Percentiles rank a stretch among this genome's conserved stretches.
These are phyloP conservation scores for Drosophila rellima DNA, from an alignment of 2,888 invertebrate species.

Conservation along the genomic window DNA sequence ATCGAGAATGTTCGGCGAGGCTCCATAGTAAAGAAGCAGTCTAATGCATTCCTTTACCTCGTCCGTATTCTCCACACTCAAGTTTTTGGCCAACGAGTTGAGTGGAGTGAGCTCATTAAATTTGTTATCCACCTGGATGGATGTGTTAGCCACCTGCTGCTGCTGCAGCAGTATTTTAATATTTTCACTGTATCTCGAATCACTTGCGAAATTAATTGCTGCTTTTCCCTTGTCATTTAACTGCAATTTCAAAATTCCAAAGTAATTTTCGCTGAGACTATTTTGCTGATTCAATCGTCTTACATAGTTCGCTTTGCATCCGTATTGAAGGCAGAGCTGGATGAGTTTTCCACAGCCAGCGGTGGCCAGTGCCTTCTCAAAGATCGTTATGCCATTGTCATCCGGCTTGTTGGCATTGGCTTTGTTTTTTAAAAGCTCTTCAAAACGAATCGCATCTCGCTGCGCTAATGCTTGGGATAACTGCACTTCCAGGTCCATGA, in stretches of 20 bases:
- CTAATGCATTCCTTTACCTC: slow-evolving; percentile 73
- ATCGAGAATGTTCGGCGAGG: slow-evolving; percentile 83
- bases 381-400: slow-evolving; percentile 10
- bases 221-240: slow-evolving; percentile 73
- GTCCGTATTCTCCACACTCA: slow-evolving; percentile 65
- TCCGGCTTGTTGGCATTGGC: slow-evolving; percentile 6
- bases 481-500: slow-evolving; percentile 16
- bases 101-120: slow-evolving; percentile 81
- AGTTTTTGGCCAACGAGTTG: slow-evolving; percentile 77
- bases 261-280: not conserved
- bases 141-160: slow-evolving; percentile 8
- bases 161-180: slow-evolving; percentile 61
- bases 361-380: slow-evolving; percentile 23
- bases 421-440: not conserved
- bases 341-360: slow-evolving; percentile 21
- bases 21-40: slow-evolving; percentile 73
- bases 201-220: slow-evolving; percentile 81
- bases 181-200: slow-evolving; percentile 79
- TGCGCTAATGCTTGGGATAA: slow-evolving; percentile 13
- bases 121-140: slow-evolving; percentile 65
- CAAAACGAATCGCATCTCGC: not conserved
- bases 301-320: slow-evolving; percentile 31
- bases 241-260: slow-evolving; percentile 42
- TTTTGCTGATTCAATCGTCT: not conserved
- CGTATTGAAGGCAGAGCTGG: slow-evolving; percentile 12